Conservation (phyloP, 2,888 invertebrate species). For the Nomada fabriciana region DNA sequence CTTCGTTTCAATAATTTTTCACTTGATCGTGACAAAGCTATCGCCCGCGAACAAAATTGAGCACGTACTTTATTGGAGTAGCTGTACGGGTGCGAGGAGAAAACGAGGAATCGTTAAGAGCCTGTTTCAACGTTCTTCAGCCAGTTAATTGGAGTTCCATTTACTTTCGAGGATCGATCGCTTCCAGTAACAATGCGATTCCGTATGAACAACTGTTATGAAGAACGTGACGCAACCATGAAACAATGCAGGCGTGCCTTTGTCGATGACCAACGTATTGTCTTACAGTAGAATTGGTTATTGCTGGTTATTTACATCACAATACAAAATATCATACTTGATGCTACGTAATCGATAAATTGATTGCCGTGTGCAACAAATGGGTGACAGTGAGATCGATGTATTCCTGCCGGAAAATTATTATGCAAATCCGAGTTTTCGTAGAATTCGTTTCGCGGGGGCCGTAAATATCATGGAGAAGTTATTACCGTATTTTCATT, state of each 20-base stretch:
- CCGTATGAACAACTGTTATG: constrained; percentile 15
- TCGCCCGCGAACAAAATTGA: neutral
- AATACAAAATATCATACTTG: constrained; percentile 7
- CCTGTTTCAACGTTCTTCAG: neutral
- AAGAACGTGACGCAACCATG: constrained; percentile 18
- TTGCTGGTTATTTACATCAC: constrained; percentile 25
- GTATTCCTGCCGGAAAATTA: neutral
- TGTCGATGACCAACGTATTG: constrained; percentile 28
- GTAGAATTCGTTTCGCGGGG: neutral
- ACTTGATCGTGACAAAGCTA: neutral
- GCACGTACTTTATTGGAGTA: too few species aligned
- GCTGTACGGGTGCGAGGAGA: too few species aligned
- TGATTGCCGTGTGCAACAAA: neutral
- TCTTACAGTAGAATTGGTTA: constrained; percentile 25
- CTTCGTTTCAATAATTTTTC: neutral
- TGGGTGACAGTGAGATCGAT: neutral
- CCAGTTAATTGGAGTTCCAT: constrained; percentile 36
- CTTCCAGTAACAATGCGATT: constrained; percentile 8
- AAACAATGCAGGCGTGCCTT: constrained; percentile 16
- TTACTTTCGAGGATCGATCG: constrained; percentile 26
- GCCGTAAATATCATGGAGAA: neutral
- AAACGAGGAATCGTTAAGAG: neutral
- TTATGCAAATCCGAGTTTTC: neutral
- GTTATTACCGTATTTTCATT: constrained; percentile 29
- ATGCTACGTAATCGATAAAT: constrained; percentile 8